Conservation (phyloP, 1,140 invertebrate species). For the Triops cancriformis region DNA sequence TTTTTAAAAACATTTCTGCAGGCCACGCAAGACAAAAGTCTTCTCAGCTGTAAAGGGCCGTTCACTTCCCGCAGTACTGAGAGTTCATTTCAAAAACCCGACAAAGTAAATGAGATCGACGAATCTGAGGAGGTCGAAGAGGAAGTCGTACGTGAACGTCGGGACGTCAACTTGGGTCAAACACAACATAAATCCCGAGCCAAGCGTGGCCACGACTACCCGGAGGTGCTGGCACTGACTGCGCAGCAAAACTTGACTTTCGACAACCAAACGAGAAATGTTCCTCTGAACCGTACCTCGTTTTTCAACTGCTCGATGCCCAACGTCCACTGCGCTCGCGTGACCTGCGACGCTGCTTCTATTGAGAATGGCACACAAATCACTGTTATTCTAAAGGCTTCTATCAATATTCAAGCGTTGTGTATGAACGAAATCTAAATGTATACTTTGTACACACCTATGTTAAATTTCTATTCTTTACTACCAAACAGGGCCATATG, state of each 20-base stretch:
- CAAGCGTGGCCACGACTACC: not conserved
- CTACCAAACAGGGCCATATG: not conserved
- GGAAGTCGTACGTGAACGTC: not conserved
- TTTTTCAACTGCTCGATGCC: conserved; percentile 18
- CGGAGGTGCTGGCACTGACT: not conserved
- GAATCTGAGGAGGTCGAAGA: not conserved
- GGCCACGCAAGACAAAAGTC: not conserved
- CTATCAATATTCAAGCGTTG: not conserved
- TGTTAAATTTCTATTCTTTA: not conserved
- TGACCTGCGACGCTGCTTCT: not conserved
- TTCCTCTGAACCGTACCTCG: conserved; percentile 15
- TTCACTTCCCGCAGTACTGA: not conserved
- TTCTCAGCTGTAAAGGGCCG: not conserved
- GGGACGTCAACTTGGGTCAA: not conserved
- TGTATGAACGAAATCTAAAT: not conserved
- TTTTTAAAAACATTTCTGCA: no score
- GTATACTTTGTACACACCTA: no score
- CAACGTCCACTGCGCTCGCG: not conserved
- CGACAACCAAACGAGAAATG: not conserved
- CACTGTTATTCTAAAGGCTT: not conserved
- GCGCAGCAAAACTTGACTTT: not conserved
- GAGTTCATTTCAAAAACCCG: not conserved
- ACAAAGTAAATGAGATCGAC: no score
- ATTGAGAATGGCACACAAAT: not conserved
- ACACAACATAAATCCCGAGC: not conserved